Evolutionary conservation across 2,113 vertebrate species (phyloP), one percentile per base, ranked within the genome.

Genomic region (Thermophis baileyi): DNA sequence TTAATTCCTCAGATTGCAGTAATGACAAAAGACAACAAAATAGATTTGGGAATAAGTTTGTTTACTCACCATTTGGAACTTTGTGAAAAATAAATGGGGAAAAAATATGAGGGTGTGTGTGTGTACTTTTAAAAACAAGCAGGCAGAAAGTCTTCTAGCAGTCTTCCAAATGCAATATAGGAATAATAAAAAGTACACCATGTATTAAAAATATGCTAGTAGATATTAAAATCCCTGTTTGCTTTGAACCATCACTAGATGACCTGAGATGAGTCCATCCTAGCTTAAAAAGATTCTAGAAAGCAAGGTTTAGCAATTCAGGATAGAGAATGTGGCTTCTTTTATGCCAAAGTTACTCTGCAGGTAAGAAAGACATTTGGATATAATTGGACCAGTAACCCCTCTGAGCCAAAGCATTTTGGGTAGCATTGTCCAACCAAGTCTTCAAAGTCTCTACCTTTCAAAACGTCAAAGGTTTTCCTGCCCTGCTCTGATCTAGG

Each of bases 1-100:
- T 93, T 93, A 93, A 93, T 90, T 90, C 89, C n/a, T 90, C 81
- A 90, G 89, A 85, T 63, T 93, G 92, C 92, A 44, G 2, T 90
- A 87, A 90, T 93, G 89, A 86, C 46, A 50, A 90, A 86, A 35
- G 22, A 63, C n/a, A 90, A 40, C 74, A 93, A 90, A 90, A 93
- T 90, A 25, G 81, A 87, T 93, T 85, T 47, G 50, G 46, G 12
- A 20, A 63, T 27, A 93, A 40, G 18, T 91, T 87, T 49, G 30
- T 93, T 74, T 60, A 27, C 40, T 60, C 57, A 24, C 44, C 30
- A 50, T 87, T 90, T 57, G 7, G 30, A 86, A 85, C 30, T 25
- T 2, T 60, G 20, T 30, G 86, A 40, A 86, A 40, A 50, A 40
- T 35, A 51, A 18, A 69, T 27, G 50, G 47, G 50, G 74, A 14